Base-by-base conservation (phyloP, 2,113 vertebrate species). In the Psittacula cyanocephala region DNA sequence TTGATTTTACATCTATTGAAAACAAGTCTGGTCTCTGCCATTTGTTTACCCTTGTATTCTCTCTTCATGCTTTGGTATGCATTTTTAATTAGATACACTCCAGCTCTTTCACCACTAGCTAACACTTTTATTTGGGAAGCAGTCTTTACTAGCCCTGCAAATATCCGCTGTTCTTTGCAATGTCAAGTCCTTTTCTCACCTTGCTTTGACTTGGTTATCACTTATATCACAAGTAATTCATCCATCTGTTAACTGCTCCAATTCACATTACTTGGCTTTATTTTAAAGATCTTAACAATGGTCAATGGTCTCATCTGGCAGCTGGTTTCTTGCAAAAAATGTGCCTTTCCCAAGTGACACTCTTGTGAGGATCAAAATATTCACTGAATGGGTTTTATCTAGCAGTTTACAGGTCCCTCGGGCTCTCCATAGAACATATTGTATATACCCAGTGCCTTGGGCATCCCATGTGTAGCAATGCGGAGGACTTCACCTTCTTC, bases 181-280 rank as follows among this genome's bases (percentile, higher is more conserved):
- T 96, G 96, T 97, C 96, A 96, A 97, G 96, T 96, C 96, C 96
- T 96, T 97, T 97, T 96, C 95, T 97, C 96, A 96, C 96, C 96
- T 97, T 96, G 96, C 92, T 94, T 97, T 97, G 96, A 97, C 96
- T 97, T 96, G 96, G 96, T 96, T 97, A 96, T 97, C 96, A 97
- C 96, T 96, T 96, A 93, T 97, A 97, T 95, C 95, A 96, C 96
- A 97, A 97, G 96, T 96, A 97, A 97, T 96, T 96, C 93, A 96
- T 97, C 96, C 96, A 96, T 96, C 96, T 97, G 96, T 96, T 97
- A 97, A 95, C 95, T 96, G 95, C 91, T 96, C 91, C 92, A 89
- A 96, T 97, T 96, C 96, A 97, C 93, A 96, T 96, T 96, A 96
- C 94, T 97, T 97, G 96, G 96, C 96, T 97, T 97, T 96, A 97